These are phyloP conservation scores for Fregetta grallaria DNA, from an alignment of 2,113 vertebrate genomes.

Conservation along the genomic window DNA sequence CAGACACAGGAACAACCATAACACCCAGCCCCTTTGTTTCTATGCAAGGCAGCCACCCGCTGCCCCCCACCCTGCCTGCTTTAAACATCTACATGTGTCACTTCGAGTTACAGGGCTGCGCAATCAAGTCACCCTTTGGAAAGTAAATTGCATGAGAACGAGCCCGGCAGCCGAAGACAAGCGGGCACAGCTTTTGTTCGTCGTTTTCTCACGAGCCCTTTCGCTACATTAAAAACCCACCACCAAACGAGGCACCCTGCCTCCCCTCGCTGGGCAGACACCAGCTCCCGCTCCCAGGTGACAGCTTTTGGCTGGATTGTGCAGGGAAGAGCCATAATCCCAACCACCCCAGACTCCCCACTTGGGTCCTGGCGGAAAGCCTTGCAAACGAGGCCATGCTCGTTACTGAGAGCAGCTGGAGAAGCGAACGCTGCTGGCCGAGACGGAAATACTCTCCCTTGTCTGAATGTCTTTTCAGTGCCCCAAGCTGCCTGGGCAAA, in stretches of 20 bases:
- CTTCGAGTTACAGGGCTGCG: background rate
- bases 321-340: background rate
- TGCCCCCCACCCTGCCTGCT: background rate
- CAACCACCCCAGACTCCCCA: background rate
- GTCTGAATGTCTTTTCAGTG: background rate
- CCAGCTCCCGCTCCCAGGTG: background rate
- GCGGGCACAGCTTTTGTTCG: background rate
- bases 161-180: background rate
- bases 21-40: background rate
- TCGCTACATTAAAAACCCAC: background rate
- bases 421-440: background rate
- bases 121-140: background rate
- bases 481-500: rapidly evolving
- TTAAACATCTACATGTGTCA: background rate
- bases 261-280: background rate
- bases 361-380: background rate
- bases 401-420: background rate
- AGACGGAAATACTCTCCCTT: background rate
- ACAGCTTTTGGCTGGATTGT: background rate
- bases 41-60: background rate
- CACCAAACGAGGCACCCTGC: background rate
- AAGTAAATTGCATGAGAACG: background rate
- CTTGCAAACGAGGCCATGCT: background rate
- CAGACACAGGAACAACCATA: background rate
- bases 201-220: background rate